Conservation (phyloP, 2,113 vertebrate genomes). For the Antechinus flavipes region DNA sequence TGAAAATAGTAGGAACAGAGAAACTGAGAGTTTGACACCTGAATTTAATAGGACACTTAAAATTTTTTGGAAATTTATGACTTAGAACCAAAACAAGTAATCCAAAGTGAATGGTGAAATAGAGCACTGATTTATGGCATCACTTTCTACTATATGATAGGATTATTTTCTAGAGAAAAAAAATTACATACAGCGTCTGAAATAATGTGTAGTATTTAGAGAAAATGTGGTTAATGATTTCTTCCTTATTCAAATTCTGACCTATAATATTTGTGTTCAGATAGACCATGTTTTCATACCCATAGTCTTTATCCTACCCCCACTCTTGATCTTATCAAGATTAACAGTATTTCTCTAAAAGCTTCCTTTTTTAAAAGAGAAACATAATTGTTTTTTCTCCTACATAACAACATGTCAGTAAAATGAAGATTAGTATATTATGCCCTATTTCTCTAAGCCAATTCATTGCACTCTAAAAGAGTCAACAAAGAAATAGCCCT, state of each 20-base stretch:
- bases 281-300: constrained; percentile 14
- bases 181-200: constrained; percentile 6
- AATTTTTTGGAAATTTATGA: background rate
- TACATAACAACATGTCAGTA: constrained; percentile 49
- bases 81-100: background rate
- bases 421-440: constrained; percentile 61
- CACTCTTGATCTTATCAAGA: constrained; percentile 8
- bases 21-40: background rate
- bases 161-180: constrained; percentile 11
- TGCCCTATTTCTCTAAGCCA: constrained; percentile 39
- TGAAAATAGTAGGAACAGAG: background rate
- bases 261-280: background rate
- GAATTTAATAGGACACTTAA: background rate
- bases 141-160: background rate
- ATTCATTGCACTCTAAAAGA: constrained; percentile 47
- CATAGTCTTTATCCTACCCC: background rate
- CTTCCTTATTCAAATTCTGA: background rate
- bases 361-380: background rate
- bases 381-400: constrained; percentile 49
- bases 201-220: background rate
- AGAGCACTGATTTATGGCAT: background rate
- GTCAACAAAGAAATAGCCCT: constrained; percentile 63
- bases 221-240: background rate
- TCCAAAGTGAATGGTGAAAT: background rate
- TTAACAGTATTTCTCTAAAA: constrained; percentile 22